phyloP scores from a whole-genome alignment of 2,888 invertebrate species.

The Noctua janthe region DNA sequence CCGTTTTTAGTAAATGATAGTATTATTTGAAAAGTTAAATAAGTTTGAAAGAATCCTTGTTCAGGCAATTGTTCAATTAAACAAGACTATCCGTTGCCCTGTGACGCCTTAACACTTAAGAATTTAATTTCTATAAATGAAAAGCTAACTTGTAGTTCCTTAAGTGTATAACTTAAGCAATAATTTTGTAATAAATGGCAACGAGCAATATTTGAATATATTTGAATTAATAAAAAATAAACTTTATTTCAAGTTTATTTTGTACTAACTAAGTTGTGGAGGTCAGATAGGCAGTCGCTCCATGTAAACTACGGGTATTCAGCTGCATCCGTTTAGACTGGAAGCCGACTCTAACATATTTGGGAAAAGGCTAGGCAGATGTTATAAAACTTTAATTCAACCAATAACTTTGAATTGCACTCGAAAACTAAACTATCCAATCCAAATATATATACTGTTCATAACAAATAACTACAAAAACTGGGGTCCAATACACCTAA shows the following conservation, averaged over 20 bases:
- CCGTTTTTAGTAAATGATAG: too few relatives aligned
- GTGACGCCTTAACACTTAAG: not conserved
- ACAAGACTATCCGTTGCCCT: not conserved
- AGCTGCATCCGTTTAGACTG: too few relatives aligned
- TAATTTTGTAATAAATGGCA: not conserved
- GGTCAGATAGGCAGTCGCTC: too few relatives aligned
- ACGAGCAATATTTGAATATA: not conserved
- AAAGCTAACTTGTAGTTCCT: not conserved
- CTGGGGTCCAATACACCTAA: not conserved
- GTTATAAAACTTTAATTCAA: not conserved
- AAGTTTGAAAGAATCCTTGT: not conserved
- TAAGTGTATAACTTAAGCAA: not conserved
- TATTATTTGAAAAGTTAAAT: not conserved
- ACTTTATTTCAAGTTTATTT: not conserved
- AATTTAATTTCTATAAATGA: not conserved
- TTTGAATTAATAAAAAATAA: not conserved
- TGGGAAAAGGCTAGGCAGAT: too few relatives aligned
- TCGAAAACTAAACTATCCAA: not conserved
- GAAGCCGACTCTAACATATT: too few relatives aligned
- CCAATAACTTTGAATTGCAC: not conserved
- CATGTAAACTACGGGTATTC: too few relatives aligned
- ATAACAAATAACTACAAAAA: not conserved
- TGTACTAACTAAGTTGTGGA: too few relatives aligned
- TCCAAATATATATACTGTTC: not conserved
- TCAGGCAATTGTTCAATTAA: not conserved